phyloP scores from a whole-genome alignment of 92 coral and sea anemone genomes.

The Paramuricea clavata region DNA sequence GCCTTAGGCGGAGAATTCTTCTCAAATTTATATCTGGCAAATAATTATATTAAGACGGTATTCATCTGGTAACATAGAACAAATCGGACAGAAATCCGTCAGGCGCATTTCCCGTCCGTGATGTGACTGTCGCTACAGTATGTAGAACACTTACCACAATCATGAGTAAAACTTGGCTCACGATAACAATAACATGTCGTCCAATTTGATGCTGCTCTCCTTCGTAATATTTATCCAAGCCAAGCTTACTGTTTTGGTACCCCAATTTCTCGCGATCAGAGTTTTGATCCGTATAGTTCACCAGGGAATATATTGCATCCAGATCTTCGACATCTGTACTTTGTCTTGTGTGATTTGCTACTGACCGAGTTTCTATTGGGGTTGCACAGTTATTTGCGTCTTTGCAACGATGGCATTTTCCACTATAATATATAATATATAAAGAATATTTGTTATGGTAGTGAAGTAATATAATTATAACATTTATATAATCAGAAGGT shows the following conservation, averaged over 20 bases:
- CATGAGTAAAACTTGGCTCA: conserved; percentile 63
- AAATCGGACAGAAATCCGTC: no score
- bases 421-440: not conserved
- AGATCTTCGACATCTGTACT: conserved; percentile 67
- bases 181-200: conserved; percentile 81
- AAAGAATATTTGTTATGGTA: no score
- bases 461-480: no score
- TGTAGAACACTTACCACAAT: conserved; percentile 71
- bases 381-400: not conserved
- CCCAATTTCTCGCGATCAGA: not conserved
- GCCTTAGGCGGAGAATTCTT: no score
- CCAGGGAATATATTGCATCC: conserved; percentile 54
- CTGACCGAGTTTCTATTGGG: not conserved
- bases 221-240: conserved; percentile 69
- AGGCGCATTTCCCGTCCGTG: no score
- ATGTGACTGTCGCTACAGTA: no score
- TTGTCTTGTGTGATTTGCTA: not conserved
- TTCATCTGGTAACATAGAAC: no score
- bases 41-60: no score
- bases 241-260: not conserved
- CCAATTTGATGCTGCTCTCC: conserved; percentile 89
- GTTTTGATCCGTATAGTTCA: not conserved
- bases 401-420: conserved; percentile 28
- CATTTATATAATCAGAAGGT: no score
- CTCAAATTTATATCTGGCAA: no score